phyloP scores from a whole-genome alignment of 2,113 vertebrate species.

The Nipponia nippon region DNA sequence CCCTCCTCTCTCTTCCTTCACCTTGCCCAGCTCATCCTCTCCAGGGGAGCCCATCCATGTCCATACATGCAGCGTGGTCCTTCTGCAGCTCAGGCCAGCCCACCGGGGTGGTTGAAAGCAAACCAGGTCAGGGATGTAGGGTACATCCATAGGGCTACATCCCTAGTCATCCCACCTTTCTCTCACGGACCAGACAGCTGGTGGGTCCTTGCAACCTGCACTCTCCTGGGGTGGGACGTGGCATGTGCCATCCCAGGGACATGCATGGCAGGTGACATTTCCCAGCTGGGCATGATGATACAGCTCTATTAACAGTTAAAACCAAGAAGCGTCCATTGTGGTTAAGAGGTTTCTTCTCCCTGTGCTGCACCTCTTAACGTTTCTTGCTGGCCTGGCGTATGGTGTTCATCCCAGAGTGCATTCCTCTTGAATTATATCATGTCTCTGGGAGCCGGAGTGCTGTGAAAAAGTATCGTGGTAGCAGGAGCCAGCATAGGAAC shows the following conservation, averaged over 20 bases:
- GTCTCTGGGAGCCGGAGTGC: not conserved
- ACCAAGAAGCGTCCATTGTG: rapidly evolving
- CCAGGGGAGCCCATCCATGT: not conserved
- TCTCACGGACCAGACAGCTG: not conserved
- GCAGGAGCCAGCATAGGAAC: not conserved
- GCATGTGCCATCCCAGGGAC: not conserved
- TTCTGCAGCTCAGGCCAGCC: not conserved
- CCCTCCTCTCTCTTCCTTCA: not conserved
- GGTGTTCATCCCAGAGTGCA: not conserved
- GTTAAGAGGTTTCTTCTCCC: not conserved
- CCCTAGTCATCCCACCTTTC: not conserved
- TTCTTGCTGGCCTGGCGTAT: not conserved
- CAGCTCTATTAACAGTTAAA: not conserved
- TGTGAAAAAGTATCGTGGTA: rapidly evolving
- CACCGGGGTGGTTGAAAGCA: rapidly evolving
- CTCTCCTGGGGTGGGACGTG: not conserved
- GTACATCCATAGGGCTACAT: not conserved
- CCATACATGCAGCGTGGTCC: not conserved
- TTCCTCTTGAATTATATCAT: constrained; percentile 28
- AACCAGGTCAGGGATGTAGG: not conserved
- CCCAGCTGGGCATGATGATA: not conserved
- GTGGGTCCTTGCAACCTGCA: not conserved
- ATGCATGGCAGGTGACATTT: not conserved
- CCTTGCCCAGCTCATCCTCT: not conserved
- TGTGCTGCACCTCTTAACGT: rapidly evolving